These are phyloP conservation scores for Drosophila athabasca DNA, from an alignment of 1,140 invertebrate species.

Conservation along the genomic window DNA sequence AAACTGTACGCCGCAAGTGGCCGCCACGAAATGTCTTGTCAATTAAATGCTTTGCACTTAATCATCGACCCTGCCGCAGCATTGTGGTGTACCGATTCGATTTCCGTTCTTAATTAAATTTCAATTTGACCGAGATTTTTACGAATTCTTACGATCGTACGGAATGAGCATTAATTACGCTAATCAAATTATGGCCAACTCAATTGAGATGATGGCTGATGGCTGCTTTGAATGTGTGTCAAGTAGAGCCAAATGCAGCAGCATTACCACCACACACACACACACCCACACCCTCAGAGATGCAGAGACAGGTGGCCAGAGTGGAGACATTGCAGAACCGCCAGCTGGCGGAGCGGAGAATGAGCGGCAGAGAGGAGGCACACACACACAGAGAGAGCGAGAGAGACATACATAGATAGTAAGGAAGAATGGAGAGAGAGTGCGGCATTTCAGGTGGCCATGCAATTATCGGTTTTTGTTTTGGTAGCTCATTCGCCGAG, in stretches of 20 bases:
- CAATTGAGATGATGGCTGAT: slow-evolving; percentile 46
- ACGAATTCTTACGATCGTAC: slow-evolving; percentile 6
- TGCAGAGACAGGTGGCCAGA: slow-evolving; percentile 54
- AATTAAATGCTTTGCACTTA: no score
- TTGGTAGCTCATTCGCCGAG: slow-evolving; percentile 67
- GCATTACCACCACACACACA: slow-evolving; percentile 12
- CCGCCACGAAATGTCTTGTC: slow-evolving; percentile 2
- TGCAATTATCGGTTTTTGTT: slow-evolving; percentile 80
- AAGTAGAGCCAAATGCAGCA: slow-evolving; percentile 39
- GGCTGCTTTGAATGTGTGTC: slow-evolving; percentile 44
- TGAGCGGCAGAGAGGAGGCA: slow-evolving; percentile 3
- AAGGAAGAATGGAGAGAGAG: slow-evolving; percentile 17
- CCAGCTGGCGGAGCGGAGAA: slow-evolving; percentile 28
- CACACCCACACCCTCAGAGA: not conserved
- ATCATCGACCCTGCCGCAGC: no score
- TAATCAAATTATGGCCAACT: slow-evolving; percentile 56
- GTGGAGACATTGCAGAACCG: slow-evolving; percentile 55
- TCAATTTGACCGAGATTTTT: not conserved
- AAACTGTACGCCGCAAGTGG: slow-evolving; percentile 58
- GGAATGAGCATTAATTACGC: slow-evolving; percentile 33
- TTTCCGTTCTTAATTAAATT: no score
- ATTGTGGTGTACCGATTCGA: no score
- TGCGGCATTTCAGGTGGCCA: slow-evolving; percentile 45
- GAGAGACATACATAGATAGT: slow-evolving; percentile 23
- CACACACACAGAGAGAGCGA: not conserved